Conservation (phyloP, 2,113 vertebrate genomes). For the Poeciliopsis occidentalis region DNA sequence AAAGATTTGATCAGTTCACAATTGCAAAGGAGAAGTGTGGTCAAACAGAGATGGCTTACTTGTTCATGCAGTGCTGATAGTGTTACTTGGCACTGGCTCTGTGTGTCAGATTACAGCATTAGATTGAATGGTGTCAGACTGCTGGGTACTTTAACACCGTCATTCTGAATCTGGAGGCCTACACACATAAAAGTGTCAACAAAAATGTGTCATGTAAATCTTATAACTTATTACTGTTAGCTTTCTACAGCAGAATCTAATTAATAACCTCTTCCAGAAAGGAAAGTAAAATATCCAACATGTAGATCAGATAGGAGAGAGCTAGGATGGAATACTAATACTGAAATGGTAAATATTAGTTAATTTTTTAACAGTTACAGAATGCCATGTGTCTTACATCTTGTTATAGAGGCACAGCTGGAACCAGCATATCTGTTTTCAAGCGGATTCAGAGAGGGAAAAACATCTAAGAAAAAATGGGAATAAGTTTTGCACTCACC, state of each 20-base stretch:
- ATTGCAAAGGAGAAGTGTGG: not conserved
- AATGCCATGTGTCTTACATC: not conserved
- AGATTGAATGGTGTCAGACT: not conserved
- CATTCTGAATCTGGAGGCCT: not conserved
- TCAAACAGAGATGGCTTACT: not conserved
- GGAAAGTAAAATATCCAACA: too few species aligned
- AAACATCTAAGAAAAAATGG: not conserved
- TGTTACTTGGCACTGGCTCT: too few species aligned
- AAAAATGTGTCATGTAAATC: too few species aligned
- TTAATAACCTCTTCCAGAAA: too few species aligned
- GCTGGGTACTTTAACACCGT: not conserved
- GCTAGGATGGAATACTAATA: too few species aligned
- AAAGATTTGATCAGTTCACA: not conserved
- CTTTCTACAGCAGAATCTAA: too few species aligned
- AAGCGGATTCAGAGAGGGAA: not conserved
- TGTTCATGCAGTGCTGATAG: too few species aligned
- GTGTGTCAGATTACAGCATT: not conserved
- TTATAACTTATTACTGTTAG: too few species aligned
- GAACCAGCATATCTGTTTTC: not conserved
- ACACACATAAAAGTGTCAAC: not conserved
- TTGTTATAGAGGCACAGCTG: not conserved
- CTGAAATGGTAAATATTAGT: too few species aligned
- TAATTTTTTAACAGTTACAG: not conserved
- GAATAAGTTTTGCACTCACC: not conserved
- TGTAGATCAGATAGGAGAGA: too few species aligned